Evolutionary conservation across 2,888 invertebrate genomes (phyloP), one percentile per base, ranked within the genome.

Genomic region (Drosophila fungiperda): DNA sequence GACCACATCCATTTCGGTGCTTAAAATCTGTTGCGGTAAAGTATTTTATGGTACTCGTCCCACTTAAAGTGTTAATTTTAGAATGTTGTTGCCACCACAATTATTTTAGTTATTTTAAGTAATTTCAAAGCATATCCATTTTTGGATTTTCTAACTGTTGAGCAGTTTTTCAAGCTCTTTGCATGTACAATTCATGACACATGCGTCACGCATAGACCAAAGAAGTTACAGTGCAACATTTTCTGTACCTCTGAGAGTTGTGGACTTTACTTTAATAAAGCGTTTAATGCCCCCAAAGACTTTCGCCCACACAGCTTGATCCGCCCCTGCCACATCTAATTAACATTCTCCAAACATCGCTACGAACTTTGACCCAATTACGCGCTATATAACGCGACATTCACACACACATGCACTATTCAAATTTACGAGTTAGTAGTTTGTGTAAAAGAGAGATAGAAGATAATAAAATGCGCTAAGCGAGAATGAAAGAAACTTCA

Each of bases 311-410:
- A 58, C 79, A 48, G 20, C 58, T 20, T 52, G 40, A 42, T 66
- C 48, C 6, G 29, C 45, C 38, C 72, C 45, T 15, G 15, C 15
- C 15, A 15, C 23, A 71, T 82, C 75, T 89, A 84, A 89, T 84
- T 84, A 89, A 86, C 78, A 86, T 86, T 86, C 76, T 66, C 57
- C 66, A 83, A 78, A 68, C 81, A 84, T 70, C 57, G 76, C 89
- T 67, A 73, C 78, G 85, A 86, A 87, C 85, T 86, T 87, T 86
- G 85, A 89, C 85, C 85, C 74, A 86, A 89, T 86, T 86, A 82
- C 66, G 68, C 60, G 80, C 76, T 70, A 70, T 69, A 70, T 70
- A 73, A 65, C 17, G 65, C 70, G 66, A 71, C 71, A 69, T 50
- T 54, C 61, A 68, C 52, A 68, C 40, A 62, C 20, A 59, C 35